Base-by-base conservation (phyloP, 2,113 vertebrate genomes). In the Petromus typicus region DNA sequence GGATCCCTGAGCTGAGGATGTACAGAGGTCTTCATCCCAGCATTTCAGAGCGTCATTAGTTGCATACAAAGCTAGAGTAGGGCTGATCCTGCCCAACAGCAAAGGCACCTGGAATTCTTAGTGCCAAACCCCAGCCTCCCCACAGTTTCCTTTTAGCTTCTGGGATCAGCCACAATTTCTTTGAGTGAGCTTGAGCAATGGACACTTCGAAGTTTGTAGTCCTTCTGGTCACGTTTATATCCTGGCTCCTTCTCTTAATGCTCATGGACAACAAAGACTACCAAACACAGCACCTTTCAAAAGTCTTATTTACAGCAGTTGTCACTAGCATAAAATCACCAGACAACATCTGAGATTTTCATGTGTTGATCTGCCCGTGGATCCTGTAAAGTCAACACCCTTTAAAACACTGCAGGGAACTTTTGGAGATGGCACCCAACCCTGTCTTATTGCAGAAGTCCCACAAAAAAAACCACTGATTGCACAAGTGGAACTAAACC, bases 371-470 rank as follows among this genome's bases (percentile, higher is more conserved):
- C 48, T 61, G n/a, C 5, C 22, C 11, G 11, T 40, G 37, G 73
- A 51, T 54, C 34, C 71, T 64, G 86, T 92, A 67, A 93, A 93
- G 40, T 67, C 82, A 88, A 43, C 88, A 85, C 67, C 25, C 71
- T 43, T 43, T 73, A 27, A 75, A 32, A 76, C 25, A 43, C 16
- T 25, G 9, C 48, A 43, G 43, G 5, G 14, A 45, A 76, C 27
- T 13, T 76, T 76, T 76, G 37, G 67, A 71, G n/a, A 69, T 3
- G 1, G n/a, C 10, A 18, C 8, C 45, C 73, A 76, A 48, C 73
- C 27, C 43, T 32, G n/a, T n/a, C 71, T 75, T 75, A 75, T 37
- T 69, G 20, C 45, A 16, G 32, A 32, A 75, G 13, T 30, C 13
- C 40, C 43, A 48, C n/a, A n/a, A n/a, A n/a, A n/a, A n/a, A n/a